Evolutionary conservation across 1,140 invertebrate genomes (phyloP).

Genomic region (Ceratina australensis): DNA sequence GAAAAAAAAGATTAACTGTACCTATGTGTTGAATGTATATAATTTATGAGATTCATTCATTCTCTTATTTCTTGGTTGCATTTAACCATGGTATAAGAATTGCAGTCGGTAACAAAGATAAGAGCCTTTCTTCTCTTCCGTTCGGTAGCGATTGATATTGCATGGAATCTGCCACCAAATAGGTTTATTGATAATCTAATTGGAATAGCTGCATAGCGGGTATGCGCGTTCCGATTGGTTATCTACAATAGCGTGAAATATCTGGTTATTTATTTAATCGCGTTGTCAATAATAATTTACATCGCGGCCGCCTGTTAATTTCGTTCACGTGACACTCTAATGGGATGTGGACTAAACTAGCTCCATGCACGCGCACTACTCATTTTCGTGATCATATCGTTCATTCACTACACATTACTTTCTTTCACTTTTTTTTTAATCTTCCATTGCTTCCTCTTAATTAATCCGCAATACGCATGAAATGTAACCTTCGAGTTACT

Average conservation of each 20-base stretch:
- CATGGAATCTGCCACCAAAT: neutral
- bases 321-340: slow-evolving; percentile 13
- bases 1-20: too few relatives aligned
- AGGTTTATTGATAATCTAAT: slow-evolving; percentile 11
- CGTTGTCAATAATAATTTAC: slow-evolving; percentile 7
- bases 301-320: neutral
- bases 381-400: neutral
- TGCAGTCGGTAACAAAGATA: neutral
- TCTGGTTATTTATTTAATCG: slow-evolving; percentile 2
- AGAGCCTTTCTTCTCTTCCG: too few relatives aligned
- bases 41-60: neutral
- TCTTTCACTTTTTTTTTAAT: neutral
- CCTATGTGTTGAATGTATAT: too few relatives aligned
- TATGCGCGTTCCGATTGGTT: neutral
- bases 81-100: neutral
- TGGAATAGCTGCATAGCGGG: neutral
- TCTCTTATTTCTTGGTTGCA: neutral
- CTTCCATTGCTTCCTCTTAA: neutral
- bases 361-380: neutral
- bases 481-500: too few relatives aligned
- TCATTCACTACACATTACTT: neutral
- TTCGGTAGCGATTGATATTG: neutral
- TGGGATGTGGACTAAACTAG: slow-evolving; percentile 5
- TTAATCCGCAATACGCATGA: neutral
- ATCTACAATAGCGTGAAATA: neutral